Base-by-base conservation (phyloP, 2,888 invertebrate species). In the Caradrina kadenii region DNA sequence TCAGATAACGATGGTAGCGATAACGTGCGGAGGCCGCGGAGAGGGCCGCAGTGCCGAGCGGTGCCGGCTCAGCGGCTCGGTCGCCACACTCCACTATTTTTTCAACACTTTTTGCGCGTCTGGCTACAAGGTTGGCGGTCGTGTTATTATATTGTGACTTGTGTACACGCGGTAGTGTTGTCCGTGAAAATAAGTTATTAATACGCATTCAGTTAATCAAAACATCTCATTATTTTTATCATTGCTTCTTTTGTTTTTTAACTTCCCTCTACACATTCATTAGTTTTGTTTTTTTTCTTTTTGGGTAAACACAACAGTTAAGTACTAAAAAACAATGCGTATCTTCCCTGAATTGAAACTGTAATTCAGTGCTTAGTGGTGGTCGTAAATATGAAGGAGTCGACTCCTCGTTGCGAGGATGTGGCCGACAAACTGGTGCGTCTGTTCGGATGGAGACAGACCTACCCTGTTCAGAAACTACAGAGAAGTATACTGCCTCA, bases 361-460 rank as follows among this genome's bases (percentile, higher is more conserved):
- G 49, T 75, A 79, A 76, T 72, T 76, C 71, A 82, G 75, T 75
- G 81, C 63, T 66, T 62, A 66, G 81, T 83, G 82, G 75, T 79
- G 58, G 50, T 54, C 48, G 42, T 62, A 67, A 91, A 67, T 54
- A 97, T 97, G 97, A 97, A 97, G 89, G 97, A 97, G 82, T 94
- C 96, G 60, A 95, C 96, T 82, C 97, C 97, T 74, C 97, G 97
- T 81, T 98, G 98, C 91, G 97, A 97, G 85, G 97, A 97, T 87
- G 97, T 98, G 86, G 97, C 98, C 10, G 97, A 97, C 88, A 98
- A 98, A 93, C 90, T 98, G 79, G 97, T 97, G 84, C 97, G 97
- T 78, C 94, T 98, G 77, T 98, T 98, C 88, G 97, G 97, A 67
- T 98, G 98, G 98, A 95, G 98, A 82, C 98, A 98, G 90, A 98